Conservation (phyloP, 2,888 invertebrate species). For the Aricia artaxerxes region DNA sequence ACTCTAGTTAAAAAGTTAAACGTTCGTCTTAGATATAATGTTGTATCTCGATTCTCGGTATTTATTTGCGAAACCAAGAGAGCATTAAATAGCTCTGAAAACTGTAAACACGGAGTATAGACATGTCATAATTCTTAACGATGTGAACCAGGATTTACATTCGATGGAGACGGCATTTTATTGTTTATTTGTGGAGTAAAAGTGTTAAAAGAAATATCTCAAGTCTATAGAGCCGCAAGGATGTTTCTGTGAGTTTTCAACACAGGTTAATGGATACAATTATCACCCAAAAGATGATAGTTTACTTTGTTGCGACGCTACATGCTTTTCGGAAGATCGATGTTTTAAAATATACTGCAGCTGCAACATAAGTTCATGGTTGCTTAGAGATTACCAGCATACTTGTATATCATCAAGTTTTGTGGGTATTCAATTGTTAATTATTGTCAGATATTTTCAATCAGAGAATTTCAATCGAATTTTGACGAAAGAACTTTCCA, state of each 20-base stretch:
- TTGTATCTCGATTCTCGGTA: neutral
- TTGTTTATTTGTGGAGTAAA: neutral
- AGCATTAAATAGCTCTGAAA: conserved; percentile 11
- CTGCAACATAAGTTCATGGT: neutral
- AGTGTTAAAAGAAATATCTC: too few species aligned
- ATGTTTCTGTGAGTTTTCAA: too few species aligned
- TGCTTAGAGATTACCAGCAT: too few species aligned
- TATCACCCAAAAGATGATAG: too few species aligned
- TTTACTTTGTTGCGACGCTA: too few species aligned
- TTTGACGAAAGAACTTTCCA: neutral
- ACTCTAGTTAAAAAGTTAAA: neutral
- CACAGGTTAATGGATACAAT: too few species aligned
- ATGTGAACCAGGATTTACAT: neutral
- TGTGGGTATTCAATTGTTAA: too few species aligned
- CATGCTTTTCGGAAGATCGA: too few species aligned
- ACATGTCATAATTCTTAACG: conserved; percentile 5
- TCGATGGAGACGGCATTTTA: neutral
- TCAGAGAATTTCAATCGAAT: neutral
- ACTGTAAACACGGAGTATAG: conserved; percentile 3
- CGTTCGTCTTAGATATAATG: neutral
- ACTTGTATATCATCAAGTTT: too few species aligned
- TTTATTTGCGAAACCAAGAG: conserved; percentile 1
- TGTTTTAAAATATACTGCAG: neutral
- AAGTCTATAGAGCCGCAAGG: too few species aligned
- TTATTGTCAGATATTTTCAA: neutral